Evolutionary conservation across 2,113 vertebrate species (phyloP), one percentile per base, ranked within the genome.

Genomic region (Pyxicephalus adspersus): DNA sequence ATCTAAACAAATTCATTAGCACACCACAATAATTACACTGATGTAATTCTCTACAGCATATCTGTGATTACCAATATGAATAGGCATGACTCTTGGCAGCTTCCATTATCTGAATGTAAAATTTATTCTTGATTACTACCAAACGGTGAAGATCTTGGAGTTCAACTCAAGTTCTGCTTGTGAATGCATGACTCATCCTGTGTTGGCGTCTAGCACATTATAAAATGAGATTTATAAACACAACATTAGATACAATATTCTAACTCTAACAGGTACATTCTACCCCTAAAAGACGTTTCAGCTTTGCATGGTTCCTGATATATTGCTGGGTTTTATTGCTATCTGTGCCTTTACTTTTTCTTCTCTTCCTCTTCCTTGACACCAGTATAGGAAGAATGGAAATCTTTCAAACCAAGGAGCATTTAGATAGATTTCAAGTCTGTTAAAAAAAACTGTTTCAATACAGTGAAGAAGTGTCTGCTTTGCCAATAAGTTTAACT

Each of bases 1-100:
- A 81, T 74, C 79, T 81, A 81, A 81, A 81, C 79, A 73, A 73
- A 60, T 74, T 81, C 68, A 81, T 81, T 81, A 81, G 55, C 50
- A 31, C 51, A 16, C n/a, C 57, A 9, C 79, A 64, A 73, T 81
- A 73, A 81, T 74, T 64, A 81, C 68, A 57, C 55, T 26, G 54
- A 28, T 51, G 68, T 73, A 73, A 81, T 81, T 57, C 79, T 55
- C 68, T 5, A 57, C 70, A 70, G 68, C 45, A 26, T 29, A 55
- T 60, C 70, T 6, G 20, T 81, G 68, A 81, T 81, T 73, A 74
- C 67, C 19, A 52, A 63, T 81, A 58, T 81, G 64, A 81, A 73
- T 64, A 20, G 67, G 60, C 26, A 73, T 81, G 79, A 74, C 51
- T 54, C 45, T 26, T 34, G 79, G 29, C 38, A 57, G 60, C 58